Evolutionary conservation across 1,140 invertebrate genomes (phyloP).

Genomic region (Zelostemma sp.): DNA sequence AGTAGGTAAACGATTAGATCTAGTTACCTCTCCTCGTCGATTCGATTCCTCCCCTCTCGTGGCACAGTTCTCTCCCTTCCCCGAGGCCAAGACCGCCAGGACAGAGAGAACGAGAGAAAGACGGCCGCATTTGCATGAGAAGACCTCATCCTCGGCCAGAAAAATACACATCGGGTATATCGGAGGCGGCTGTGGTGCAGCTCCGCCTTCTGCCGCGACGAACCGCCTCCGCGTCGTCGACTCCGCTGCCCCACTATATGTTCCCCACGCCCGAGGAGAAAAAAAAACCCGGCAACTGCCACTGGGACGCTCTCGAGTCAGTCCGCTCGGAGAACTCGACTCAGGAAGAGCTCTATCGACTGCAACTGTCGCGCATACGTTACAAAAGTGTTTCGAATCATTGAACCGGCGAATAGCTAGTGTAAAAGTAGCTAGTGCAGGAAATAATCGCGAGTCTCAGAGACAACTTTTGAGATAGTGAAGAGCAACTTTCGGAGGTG

Average conservation of each 20-base stretch:
- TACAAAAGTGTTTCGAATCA: no score
- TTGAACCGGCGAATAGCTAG: no score
- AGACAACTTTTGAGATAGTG: background rate
- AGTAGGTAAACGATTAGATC: conserved; percentile 63
- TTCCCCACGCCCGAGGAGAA: conserved; percentile 49
- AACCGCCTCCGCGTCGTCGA: conserved; percentile 28
- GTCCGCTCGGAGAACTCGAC: conserved; percentile 65
- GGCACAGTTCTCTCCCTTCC: background rate
- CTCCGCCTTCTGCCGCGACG: conserved; percentile 34
- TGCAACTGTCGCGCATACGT: background rate
- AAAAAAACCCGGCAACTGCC: conserved; percentile 52
- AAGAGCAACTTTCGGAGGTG: background rate
- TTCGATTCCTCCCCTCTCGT: conserved; percentile 1
- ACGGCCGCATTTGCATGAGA: conserved; percentile 46
- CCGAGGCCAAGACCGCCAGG: background rate
- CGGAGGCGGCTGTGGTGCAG: conserved; percentile 11
- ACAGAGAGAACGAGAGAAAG: conserved; percentile 4
- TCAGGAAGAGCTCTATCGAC: conserved; percentile 45
- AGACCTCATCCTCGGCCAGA: conserved; percentile 48
- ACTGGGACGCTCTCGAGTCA: conserved; percentile 51
- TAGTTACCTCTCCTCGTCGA: conserved; percentile 39
- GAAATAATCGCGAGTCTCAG: background rate
- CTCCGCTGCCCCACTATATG: background rate
- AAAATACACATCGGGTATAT: conserved; percentile 32
- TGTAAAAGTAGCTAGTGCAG: no score